Conservation (phyloP, 2,888 invertebrate species). For the Lithosia quadra region DNA sequence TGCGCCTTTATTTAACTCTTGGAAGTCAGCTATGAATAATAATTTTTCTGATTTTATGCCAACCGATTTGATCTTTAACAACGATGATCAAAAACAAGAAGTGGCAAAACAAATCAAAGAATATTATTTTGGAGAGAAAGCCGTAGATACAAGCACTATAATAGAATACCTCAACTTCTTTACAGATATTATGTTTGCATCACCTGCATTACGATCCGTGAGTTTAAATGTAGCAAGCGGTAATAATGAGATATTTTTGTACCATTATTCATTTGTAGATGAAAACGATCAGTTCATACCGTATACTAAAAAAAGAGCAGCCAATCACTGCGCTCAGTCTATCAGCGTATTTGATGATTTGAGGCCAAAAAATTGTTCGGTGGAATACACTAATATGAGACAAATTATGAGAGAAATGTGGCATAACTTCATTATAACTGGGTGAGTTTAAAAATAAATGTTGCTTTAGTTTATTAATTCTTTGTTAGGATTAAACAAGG, state of each 20-base stretch:
- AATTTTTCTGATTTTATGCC: conserved; percentile 20
- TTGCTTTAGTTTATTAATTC: too few species aligned
- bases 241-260: conserved; percentile 17
- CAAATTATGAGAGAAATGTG: conserved; percentile 16
- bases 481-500: too few species aligned
- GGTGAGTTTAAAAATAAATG: not conserved
- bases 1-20: conserved; percentile 11
- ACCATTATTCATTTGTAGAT: conserved; percentile 21
- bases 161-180: conserved; percentile 15
- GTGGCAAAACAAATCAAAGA: conserved; percentile 9
- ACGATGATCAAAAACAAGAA: conserved; percentile 8
- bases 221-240: conserved; percentile 12
- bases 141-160: not conserved
- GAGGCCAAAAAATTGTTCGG: conserved; percentile 7
- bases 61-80: conserved; percentile 10
- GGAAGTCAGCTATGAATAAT: conserved; percentile 14
- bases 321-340: conserved; percentile 15
- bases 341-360: conserved; percentile 19
- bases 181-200: conserved; percentile 19
- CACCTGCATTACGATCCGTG: conserved; percentile 11
- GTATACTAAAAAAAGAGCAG: conserved; percentile 11
- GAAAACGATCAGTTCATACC: conserved; percentile 11
- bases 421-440: conserved; percentile 12
- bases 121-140: conserved; percentile 20
- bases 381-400: conserved; percentile 11